Evolutionary conservation across 2,797 vertebrate species (phyloP).

Genomic region (Oryzias sinensis): DNA sequence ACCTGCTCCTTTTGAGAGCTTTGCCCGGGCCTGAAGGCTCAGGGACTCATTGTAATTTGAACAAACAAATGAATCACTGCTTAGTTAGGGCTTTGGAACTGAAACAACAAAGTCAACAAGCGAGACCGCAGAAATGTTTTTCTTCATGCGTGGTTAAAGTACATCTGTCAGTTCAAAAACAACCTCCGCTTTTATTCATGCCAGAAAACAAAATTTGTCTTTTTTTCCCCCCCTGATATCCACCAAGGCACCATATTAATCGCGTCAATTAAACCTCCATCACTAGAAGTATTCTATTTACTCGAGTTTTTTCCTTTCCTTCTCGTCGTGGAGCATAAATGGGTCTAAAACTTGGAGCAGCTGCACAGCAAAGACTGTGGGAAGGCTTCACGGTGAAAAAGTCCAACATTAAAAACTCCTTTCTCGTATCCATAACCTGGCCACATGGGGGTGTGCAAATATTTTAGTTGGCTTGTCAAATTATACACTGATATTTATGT

Average conservation of each 20-base stretch:
- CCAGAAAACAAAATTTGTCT: slow-evolving; percentile 33
- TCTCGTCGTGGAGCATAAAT: slow-evolving; percentile 15
- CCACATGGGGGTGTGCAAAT: slow-evolving; percentile 84
- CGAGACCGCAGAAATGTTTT: slow-evolving; percentile 46
- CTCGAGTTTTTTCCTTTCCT: neutral
- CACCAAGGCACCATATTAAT: slow-evolving; percentile 40
- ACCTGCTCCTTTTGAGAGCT: no score
- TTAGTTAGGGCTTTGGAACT: slow-evolving; percentile 44
- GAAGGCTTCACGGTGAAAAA: slow-evolving; percentile 66
- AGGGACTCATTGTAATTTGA: slow-evolving; percentile 42
- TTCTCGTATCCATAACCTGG: slow-evolving; percentile 68
- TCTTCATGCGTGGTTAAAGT: slow-evolving; percentile 58
- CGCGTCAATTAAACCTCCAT: slow-evolving; percentile 54
- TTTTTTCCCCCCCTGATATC: slow-evolving; percentile 24
- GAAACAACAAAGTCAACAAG: slow-evolving; percentile 51
- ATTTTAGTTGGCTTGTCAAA: slow-evolving; percentile 73
- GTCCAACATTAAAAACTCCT: slow-evolving; percentile 75
- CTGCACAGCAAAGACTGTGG: slow-evolving; percentile 43
- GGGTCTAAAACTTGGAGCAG: slow-evolving; percentile 47
- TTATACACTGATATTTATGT: slow-evolving; percentile 77
- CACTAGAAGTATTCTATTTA: slow-evolving; percentile 41
- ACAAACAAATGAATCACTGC: slow-evolving; percentile 61
- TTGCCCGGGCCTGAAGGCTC: neutral
- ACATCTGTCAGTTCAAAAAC: slow-evolving; percentile 63
- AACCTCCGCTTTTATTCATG: slow-evolving; percentile 37